These are phyloP conservation scores for Autographa pulchrina DNA, from an alignment of 2,888 invertebrate species.

Conservation along the genomic window DNA sequence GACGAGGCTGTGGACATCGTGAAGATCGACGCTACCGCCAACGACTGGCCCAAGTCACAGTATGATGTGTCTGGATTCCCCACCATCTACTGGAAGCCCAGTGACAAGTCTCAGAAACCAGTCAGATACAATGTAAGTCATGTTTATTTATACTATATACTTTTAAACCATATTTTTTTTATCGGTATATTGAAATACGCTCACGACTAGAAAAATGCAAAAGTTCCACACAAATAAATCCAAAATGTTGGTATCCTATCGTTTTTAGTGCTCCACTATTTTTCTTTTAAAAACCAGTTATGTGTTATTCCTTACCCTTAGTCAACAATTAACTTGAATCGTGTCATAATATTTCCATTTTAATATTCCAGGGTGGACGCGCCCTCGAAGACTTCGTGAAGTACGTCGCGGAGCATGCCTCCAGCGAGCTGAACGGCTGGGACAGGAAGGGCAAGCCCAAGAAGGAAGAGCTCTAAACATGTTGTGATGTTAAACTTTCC, in stretches of 20 bases:
- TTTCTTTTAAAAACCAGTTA: too few relatives aligned
- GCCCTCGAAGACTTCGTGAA: conserved; percentile 98
- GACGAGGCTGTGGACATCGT: conserved; percentile 97
- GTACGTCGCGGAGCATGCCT: conserved; percentile 97
- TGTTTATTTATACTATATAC: neutral
- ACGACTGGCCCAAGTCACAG: conserved; percentile 96
- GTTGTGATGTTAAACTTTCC: conserved; percentile 75
- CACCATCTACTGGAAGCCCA: conserved; percentile 98
- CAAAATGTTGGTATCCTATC: too few relatives aligned
- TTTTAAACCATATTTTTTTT: too few relatives aligned
- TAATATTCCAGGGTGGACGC: conserved; percentile 94
- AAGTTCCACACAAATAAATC: too few relatives aligned
- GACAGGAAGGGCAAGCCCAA: conserved; percentile 94
- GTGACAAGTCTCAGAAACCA: conserved; percentile 93
- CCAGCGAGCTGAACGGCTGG: conserved; percentile 95
- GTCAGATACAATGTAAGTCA: conserved; percentile 94
- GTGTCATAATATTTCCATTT: neutral
- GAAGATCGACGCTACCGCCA: conserved; percentile 99
- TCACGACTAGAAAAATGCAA: too few relatives aligned
- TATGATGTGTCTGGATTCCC: conserved; percentile 99
- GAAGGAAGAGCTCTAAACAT: conserved; percentile 84
- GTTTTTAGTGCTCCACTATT: too few relatives aligned
- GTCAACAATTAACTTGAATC: neutral
- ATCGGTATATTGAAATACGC: too few relatives aligned
- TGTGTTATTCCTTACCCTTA: too few relatives aligned